These are phyloP conservation scores for Halichoeres trimaculatus DNA, from an alignment of 2,113 vertebrate genomes.

Conservation along the genomic window DNA sequence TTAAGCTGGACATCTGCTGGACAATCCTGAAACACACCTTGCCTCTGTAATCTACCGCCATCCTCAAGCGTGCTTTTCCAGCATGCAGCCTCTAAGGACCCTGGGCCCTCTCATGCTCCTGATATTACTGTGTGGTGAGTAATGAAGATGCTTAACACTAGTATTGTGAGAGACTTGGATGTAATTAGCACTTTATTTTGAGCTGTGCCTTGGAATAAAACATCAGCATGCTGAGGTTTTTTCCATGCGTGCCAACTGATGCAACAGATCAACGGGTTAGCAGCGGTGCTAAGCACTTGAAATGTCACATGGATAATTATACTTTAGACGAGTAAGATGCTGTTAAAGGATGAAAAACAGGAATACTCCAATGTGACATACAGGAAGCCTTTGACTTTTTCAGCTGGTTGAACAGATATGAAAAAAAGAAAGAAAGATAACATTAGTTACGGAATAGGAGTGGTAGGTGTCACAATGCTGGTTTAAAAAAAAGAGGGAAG, in stretches of 20 bases:
- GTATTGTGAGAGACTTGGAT: neutral
- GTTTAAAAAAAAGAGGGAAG: neutral
- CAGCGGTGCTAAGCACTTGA: no score
- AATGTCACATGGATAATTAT: neutral
- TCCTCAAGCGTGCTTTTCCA: neutral
- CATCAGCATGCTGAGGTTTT: neutral
- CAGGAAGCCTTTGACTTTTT: neutral
- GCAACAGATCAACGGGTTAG: neutral
- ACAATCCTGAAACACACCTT: neutral
- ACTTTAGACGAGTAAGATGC: neutral
- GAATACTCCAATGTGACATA: neutral
- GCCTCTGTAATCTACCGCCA: neutral
- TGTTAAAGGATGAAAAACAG: neutral
- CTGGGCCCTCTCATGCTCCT: conserved; percentile 42
- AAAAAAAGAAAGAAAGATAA: neutral
- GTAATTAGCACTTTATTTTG: neutral
- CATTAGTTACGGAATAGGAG: neutral
- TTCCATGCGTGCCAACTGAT: neutral
- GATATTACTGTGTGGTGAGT: conserved; percentile 72
- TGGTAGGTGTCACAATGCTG: neutral
- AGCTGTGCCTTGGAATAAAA: neutral
- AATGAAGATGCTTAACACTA: neutral
- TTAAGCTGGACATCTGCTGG: conserved; percentile 14
- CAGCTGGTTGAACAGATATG: neutral
- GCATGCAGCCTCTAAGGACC: conserved; percentile 47